Conservation (phyloP, 2,888 invertebrate species). For the Drosophila quinaria region DNA sequence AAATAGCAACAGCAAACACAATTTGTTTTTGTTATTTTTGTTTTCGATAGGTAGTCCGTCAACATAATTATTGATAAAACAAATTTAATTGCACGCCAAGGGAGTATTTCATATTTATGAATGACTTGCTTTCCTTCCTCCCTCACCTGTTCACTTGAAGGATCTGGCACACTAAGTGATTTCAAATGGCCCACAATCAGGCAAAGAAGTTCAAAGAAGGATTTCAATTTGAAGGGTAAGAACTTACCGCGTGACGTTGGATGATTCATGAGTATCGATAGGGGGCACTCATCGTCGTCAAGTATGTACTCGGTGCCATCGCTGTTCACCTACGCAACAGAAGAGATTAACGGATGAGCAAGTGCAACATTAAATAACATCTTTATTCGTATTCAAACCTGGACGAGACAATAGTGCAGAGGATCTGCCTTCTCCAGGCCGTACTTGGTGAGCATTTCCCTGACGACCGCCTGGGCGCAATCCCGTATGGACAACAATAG, state of each 20-base stretch:
- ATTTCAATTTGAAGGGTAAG: slow-evolving; percentile 58
- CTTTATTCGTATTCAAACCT: slow-evolving; percentile 87
- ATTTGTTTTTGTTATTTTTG: slow-evolving; percentile 23
- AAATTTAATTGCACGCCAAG: slow-evolving; percentile 74
- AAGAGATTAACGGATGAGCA: slow-evolving; percentile 1
- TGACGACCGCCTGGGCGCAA: slow-evolving; percentile 95
- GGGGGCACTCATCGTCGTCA: slow-evolving; percentile 98
- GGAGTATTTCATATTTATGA: slow-evolving; percentile 56
- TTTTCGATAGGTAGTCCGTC: slow-evolving; percentile 43
- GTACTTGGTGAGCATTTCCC: slow-evolving; percentile 99
- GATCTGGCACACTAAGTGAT: slow-evolving; percentile 66
- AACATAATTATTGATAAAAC: slow-evolving; percentile 85
- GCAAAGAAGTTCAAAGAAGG: slow-evolving; percentile 25
- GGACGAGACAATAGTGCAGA: slow-evolving; percentile 96
- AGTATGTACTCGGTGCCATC: slow-evolving; percentile 95
- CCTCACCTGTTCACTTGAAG: not conserved
- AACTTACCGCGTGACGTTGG: slow-evolving; percentile 93
- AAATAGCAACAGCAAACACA: slow-evolving; percentile 58
- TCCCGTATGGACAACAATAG: slow-evolving; percentile 96
- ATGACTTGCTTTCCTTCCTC: slow-evolving; percentile 50
- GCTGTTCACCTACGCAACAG: slow-evolving; percentile 87
- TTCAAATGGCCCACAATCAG: slow-evolving; percentile 63
- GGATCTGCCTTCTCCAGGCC: slow-evolving; percentile 96
- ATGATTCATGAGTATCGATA: slow-evolving; percentile 96
- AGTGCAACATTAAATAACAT: not conserved